Evolutionary conservation across 2,113 vertebrate species (phyloP), one percentile per base, ranked within the genome.

Genomic region (Brachyhypopomus occidentalis): DNA sequence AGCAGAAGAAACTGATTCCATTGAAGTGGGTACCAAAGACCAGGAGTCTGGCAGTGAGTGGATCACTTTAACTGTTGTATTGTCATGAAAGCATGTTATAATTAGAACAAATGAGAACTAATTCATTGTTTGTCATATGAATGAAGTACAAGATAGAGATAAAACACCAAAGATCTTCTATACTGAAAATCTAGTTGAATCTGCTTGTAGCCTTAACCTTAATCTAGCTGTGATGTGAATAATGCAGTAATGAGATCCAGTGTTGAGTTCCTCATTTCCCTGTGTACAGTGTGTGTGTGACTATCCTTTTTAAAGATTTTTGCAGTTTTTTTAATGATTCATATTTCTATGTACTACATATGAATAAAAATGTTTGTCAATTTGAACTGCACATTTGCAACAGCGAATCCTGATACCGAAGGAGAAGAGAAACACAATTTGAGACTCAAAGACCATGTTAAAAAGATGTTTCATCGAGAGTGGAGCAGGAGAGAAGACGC

Each of bases 361-460:
- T 2, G 60, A 5, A 25, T 71, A 91, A 92, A 76, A 89, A 91
- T 92, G 86, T 87, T 79, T 82, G 75, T 87, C 88, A 88, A 89
- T 90, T 4, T 41, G 5, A 8, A 41, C 5, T 41, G 41, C 41
- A 88, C 88, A 91, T 85, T 77, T 74, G 55, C 84, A 41, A 55
- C 25, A 64, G 3, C 30, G 22, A 2, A 22, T 60, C n/a, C 41
- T 41, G 41, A 41, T 41, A 9, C 41, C 1, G 41, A 75, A 19
- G 52, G 12, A 34, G 30, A 59, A 19, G 27, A 59, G 0, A 23
- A 59, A 74, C 25, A 56, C 4, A 22, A 4, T 30, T 4, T 59
- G 27, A 58, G 58, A 74, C 72, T 74, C 11, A 74, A 59, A 20
- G 55, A 36, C 36, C 27, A 74, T 5, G 5, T 74, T 58, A 74